Percentiles rank a stretch among this genome's conserved stretches.
phyloP scores from a whole-genome alignment of 2,113 vertebrate genomes.

The Mustela lutreola region DNA sequence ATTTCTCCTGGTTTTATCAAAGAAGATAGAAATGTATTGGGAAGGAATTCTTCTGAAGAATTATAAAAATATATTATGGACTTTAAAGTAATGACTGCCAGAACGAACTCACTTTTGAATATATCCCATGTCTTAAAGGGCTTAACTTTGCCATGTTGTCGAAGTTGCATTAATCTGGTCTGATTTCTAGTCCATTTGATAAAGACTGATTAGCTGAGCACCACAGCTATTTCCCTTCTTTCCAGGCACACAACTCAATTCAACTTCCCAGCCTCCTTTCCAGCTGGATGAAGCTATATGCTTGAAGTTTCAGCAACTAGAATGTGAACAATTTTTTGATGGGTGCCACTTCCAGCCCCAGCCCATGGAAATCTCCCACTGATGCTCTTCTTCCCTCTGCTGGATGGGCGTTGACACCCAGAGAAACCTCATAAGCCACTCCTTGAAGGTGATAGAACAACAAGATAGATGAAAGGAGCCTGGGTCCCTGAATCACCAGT shows the following conservation, averaged over 20 bases:
- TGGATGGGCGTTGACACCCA: neutral
- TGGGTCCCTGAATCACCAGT: neutral
- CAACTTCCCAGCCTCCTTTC: neutral
- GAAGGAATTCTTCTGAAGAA: neutral
- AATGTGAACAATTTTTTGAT: neutral
- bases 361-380: neutral
- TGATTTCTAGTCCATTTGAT: neutral
- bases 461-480: neutral
- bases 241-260: neutral
- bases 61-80: slow-evolving; percentile 12
- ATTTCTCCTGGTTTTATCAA: slow-evolving; percentile 55
- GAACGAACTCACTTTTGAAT: slow-evolving; percentile 7
- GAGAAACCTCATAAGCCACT: neutral
- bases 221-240: neutral
- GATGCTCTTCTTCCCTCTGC: neutral
- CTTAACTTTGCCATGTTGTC: slow-evolving; percentile 5
- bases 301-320: neutral
- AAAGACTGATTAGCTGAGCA: neutral
- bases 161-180: neutral
- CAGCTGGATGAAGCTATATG: neutral
- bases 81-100: slow-evolving; percentile 1
- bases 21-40: slow-evolving; percentile 35
- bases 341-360: neutral
- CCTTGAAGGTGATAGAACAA: neutral
- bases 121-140: neutral